Evolutionary conservation across 2,888 invertebrate genomes (phyloP).

Genomic region (Salpingus planirostris): DNA sequence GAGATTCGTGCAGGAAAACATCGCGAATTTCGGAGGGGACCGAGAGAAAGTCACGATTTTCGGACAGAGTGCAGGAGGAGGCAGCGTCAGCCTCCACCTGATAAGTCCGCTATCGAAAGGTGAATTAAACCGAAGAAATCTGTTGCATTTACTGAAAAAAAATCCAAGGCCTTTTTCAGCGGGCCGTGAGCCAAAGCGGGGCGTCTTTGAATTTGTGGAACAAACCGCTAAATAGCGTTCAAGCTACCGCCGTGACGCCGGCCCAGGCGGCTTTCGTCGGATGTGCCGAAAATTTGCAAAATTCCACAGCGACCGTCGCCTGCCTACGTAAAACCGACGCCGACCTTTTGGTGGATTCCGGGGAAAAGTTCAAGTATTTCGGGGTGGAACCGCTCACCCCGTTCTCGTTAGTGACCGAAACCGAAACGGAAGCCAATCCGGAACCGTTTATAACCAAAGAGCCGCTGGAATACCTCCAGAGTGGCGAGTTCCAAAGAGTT

Average conservation of each 20-base stretch:
- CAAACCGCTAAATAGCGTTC: constrained; percentile 27
- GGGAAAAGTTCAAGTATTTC: constrained; percentile 44
- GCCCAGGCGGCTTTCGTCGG: constrained; percentile 37
- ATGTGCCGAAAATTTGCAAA: constrained; percentile 27
- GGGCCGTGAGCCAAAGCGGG: constrained; percentile 44
- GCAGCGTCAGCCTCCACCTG: constrained; percentile 43
- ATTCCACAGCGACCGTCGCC: constrained; percentile 28
- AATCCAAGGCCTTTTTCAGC: constrained; percentile 40
- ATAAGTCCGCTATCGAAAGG: constrained; percentile 40
- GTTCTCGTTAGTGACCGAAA: constrained; percentile 43
- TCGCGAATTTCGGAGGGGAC: constrained; percentile 9
- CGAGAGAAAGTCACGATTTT: constrained; percentile 6
- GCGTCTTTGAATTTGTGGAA: constrained; percentile 39
- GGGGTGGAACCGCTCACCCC: constrained; percentile 44
- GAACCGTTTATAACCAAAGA: constrained; percentile 42
- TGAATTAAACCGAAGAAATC: too few relatives aligned
- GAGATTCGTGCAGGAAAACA: constrained; percentile 9
- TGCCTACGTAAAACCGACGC: constrained; percentile 41
- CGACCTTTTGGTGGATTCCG: constrained; percentile 34
- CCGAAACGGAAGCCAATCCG: constrained; percentile 25
- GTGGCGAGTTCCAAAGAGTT: constrained; percentile 38
- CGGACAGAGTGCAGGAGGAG: constrained; percentile 19
- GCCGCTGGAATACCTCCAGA: constrained; percentile 37
- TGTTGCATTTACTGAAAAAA: too few relatives aligned
- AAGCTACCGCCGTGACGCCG: too few relatives aligned